phyloP scores from a whole-genome alignment of 2,888 invertebrate species.

The Synanthedon vespiformis region DNA sequence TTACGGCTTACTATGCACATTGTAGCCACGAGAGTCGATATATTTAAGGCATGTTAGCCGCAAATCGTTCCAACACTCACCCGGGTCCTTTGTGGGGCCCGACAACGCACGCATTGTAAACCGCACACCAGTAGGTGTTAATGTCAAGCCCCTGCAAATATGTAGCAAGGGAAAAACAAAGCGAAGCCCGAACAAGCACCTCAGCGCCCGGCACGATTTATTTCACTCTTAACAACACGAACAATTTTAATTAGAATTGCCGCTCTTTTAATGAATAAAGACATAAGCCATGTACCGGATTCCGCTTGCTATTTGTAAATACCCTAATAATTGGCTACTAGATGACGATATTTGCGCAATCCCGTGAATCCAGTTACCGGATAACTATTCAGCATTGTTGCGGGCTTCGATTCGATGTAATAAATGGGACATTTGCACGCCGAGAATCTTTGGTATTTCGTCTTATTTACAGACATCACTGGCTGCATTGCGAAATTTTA shows the following conservation, averaged over 20 bases:
- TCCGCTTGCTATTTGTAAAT: constrained; percentile 37
- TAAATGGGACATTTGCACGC: not conserved
- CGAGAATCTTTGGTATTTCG: not conserved
- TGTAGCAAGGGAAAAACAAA: constrained; percentile 40
- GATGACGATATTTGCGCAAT: constrained; percentile 41
- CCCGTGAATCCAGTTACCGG: constrained; percentile 20
- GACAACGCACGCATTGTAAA: constrained; percentile 31
- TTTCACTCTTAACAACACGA: constrained; percentile 32
- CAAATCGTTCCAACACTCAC: constrained; percentile 33
- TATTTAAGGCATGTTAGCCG: constrained; percentile 42
- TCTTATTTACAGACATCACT: not conserved
- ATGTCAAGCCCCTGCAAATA: constrained; percentile 42
- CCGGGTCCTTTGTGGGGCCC: constrained; percentile 30
- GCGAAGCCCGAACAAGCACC: constrained; percentile 26
- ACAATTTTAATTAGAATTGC: constrained; percentile 55
- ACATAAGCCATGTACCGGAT: constrained; percentile 38
- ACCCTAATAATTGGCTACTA: constrained; percentile 49
- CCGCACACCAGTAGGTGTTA: constrained; percentile 29
- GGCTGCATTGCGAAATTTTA: no score
- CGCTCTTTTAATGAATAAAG: constrained; percentile 49
- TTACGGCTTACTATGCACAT: constrained; percentile 31
- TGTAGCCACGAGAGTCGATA: constrained; percentile 27
- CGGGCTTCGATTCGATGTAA: not conserved
- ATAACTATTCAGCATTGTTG: not conserved
- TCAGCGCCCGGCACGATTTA: constrained; percentile 32